Conservation (phyloP, 2,113 vertebrate genomes). For the Pituophis catenifer region DNA sequence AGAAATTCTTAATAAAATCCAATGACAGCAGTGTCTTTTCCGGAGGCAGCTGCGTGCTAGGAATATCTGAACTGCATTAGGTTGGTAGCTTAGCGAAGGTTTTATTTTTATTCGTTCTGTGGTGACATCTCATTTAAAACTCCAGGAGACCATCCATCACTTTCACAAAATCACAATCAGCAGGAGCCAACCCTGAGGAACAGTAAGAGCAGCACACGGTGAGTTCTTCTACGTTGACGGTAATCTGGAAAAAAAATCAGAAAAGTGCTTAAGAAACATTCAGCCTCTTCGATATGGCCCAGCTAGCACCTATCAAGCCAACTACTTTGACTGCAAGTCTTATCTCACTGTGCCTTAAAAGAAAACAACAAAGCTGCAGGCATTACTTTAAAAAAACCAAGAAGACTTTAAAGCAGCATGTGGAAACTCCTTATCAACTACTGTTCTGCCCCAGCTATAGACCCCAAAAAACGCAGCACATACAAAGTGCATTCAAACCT, state of each 20-base stretch:
- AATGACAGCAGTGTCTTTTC: neutral
- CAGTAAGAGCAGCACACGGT: neutral
- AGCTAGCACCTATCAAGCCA: neutral
- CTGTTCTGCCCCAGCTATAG: no score
- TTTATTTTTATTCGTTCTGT: neutral
- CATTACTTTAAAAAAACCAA: neutral
- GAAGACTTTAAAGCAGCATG: no score
- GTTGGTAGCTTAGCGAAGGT: neutral
- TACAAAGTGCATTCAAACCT: no score
- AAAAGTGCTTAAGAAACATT: neutral
- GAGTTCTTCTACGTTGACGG: neutral
- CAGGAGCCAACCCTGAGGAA: neutral
- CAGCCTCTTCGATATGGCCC: neutral
- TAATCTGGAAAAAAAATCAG: neutral
- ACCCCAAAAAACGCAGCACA: no score
- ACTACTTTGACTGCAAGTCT: neutral
- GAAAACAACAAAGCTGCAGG: neutral
- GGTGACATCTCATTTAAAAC: neutral
- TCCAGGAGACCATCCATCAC: neutral
- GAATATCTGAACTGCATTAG: neutral
- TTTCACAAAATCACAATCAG: neutral
- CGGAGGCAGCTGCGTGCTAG: neutral
- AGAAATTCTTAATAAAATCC: neutral
- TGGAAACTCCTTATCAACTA: no score
- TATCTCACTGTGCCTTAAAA: neutral